Conservation (phyloP, 92 coral and sea anemone genomes). For the Actinernus sp. region DNA sequence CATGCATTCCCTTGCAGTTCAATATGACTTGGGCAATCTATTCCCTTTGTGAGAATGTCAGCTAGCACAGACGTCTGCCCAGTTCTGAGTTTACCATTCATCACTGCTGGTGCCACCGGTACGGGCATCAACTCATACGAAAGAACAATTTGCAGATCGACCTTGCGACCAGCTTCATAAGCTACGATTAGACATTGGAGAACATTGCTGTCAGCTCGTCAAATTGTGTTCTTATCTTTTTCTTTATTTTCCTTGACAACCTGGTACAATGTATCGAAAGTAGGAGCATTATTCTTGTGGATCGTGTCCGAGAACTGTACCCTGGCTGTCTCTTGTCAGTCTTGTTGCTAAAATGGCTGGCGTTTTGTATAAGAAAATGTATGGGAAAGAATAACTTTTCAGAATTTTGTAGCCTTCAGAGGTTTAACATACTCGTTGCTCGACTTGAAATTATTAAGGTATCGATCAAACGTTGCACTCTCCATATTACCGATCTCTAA, state of each 20-base stretch:
- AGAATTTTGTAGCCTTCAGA: too few species aligned
- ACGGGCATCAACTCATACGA: too few species aligned
- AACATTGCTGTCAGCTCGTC: constrained; percentile 58
- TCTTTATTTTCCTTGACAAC: constrained; percentile 56
- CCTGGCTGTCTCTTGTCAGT: constrained; percentile 4
- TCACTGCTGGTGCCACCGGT: constrained; percentile 57
- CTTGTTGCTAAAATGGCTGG: too few species aligned
- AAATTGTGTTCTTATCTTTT: constrained; percentile 39
- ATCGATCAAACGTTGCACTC: too few species aligned
- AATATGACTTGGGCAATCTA: constrained; percentile 36
- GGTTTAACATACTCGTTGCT: too few species aligned
- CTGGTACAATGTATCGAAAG: constrained; percentile 62
- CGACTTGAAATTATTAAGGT: too few species aligned
- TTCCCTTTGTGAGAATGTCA: constrained; percentile 48
- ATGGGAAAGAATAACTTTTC: too few species aligned
- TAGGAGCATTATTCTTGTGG: constrained; percentile 69
- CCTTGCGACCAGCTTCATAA: constrained; percentile 69
- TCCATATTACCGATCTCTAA: too few species aligned
- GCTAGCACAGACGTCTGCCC: constrained; percentile 61
- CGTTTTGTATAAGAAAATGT: too few species aligned
- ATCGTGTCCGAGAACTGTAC: constrained; percentile 48
- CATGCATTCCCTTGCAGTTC: constrained; percentile 30
- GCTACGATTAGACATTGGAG: constrained; percentile 59
- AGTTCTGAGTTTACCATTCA: constrained; percentile 56
- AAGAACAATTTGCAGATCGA: too few species aligned